Evolutionary conservation across 2,113 vertebrate genomes (phyloP).

Genomic region (Panthera uncia): DNA sequence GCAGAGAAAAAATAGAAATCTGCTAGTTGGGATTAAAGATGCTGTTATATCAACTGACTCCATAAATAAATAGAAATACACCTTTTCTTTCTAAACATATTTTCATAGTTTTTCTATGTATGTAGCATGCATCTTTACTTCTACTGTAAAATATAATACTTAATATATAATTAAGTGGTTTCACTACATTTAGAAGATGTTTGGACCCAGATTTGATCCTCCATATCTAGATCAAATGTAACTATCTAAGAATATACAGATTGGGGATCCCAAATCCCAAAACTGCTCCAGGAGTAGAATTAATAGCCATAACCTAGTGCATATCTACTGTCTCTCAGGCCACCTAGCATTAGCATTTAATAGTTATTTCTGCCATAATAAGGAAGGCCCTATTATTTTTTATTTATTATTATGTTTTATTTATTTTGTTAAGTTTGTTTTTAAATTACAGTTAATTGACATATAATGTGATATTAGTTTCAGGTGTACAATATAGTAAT

Average conservation of each 20-base stretch:
- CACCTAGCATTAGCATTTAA: not conserved
- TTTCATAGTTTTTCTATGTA: not conserved
- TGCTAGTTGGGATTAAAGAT: not conserved
- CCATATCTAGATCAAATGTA: not conserved
- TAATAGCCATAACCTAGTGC: not conserved
- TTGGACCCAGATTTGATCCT: not conserved
- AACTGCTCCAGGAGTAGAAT: not conserved
- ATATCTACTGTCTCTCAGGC: not conserved
- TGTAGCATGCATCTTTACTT: not conserved
- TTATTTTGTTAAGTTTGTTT: not conserved
- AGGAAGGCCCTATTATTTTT: not conserved
- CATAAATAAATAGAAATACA: not conserved
- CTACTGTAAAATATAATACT: not conserved
- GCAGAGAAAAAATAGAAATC: not conserved
- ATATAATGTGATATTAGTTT: not conserved
- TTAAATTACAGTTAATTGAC: not conserved
- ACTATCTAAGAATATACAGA: not conserved
- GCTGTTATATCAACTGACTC: not conserved
- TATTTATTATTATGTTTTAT: not conserved
- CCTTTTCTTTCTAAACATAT: not conserved
- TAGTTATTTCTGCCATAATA: not conserved
- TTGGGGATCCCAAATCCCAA: not conserved
- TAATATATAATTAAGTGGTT: not conserved
- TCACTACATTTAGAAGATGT: not conserved
- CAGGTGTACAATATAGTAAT: not conserved